Percentiles rank a stretch among this genome's conserved stretches.
phyloP scores from a whole-genome alignment of 2,113 vertebrate genomes.

The Sylvia atricapilla region DNA sequence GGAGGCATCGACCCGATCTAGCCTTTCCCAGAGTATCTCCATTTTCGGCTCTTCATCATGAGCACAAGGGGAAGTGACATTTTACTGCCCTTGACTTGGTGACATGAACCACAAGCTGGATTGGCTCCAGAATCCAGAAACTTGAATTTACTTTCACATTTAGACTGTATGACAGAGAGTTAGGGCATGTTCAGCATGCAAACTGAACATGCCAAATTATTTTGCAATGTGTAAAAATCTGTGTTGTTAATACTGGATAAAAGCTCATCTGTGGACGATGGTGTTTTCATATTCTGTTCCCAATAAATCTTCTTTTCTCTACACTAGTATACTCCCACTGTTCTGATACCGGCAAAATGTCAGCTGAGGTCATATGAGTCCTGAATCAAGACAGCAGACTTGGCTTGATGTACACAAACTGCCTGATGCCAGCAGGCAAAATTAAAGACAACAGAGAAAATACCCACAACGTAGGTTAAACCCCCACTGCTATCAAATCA shows the following conservation, averaged over 20 bases:
- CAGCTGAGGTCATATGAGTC: neutral
- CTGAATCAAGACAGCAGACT: neutral
- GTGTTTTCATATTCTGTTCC: neutral
- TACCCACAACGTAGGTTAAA: neutral
- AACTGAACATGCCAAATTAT: neutral
- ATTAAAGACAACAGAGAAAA: slow-evolving; percentile 26
- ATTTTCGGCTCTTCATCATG: neutral
- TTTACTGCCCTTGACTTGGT: neutral
- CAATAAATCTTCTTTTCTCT: neutral
- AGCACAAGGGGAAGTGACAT: neutral
- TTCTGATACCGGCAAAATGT: neutral
- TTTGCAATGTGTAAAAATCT: neutral
- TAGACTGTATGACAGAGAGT: neutral
- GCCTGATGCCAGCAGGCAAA: neutral
- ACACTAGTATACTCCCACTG: neutral
- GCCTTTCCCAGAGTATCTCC: neutral
- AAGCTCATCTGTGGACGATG: neutral
- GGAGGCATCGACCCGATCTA: neutral
- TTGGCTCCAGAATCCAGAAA: neutral
- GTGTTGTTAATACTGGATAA: neutral
- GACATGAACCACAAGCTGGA: neutral
- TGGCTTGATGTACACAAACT: neutral
- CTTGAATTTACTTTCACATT: slow-evolving; percentile 18
- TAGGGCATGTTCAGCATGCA: neutral
- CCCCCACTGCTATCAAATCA: slow-evolving; percentile 13